Evolutionary conservation across 2,888 invertebrate species (phyloP), one percentile per base, ranked within the genome.

Genomic region (Caradrina clavipalpis): DNA sequence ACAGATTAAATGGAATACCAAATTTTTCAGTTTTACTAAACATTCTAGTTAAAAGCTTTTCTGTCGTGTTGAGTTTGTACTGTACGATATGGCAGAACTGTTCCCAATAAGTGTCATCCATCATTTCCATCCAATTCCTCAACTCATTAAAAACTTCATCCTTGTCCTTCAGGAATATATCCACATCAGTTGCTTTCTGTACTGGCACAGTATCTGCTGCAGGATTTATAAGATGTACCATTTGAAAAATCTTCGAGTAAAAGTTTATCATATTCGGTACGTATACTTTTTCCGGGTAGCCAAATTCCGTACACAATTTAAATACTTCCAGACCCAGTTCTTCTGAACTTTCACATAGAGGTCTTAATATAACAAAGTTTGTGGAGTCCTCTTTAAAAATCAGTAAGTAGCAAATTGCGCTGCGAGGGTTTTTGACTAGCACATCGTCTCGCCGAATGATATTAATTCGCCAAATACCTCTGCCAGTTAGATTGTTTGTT

Each of bases 241-340:
- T 3, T 0, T 50, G n/a, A 4, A 78, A 58, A 26, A 68, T 17
- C 0, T 10, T 17, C 17, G 10, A 22, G 31, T 68, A 78, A 17
- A 57, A 65, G 0, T 0, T 0, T 7, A 68, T 0, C 13, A 39
- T 10, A 7, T 68, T 19, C 0, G 62, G 47, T 6, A 82, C 82
- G 15, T 15, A 45, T 1, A 78, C 45, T 17, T 26, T 68, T 3
- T 57, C 17, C 15, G 78, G 78, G 3, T 58, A 60, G 19, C 82
- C 82, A n/a, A 82, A 78, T 62, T 78, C 78, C 0, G 31, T 6
- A 17, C 73, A 78, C 8, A 82, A 0, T 56, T 60, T 79, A 15
- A 60, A 0, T n/a, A 78, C 8, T 42, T 79, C 79, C 1, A 79
- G n/a, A 1, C 45, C 8, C 5, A 79, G 15, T 65, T 56, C 82